A percentile compares a stretch with the other conserved stretches of the same genome.
Evolutionary conservation across 2,888 invertebrate genomes (phyloP).

Genomic region (Norana najaformis): DNA sequence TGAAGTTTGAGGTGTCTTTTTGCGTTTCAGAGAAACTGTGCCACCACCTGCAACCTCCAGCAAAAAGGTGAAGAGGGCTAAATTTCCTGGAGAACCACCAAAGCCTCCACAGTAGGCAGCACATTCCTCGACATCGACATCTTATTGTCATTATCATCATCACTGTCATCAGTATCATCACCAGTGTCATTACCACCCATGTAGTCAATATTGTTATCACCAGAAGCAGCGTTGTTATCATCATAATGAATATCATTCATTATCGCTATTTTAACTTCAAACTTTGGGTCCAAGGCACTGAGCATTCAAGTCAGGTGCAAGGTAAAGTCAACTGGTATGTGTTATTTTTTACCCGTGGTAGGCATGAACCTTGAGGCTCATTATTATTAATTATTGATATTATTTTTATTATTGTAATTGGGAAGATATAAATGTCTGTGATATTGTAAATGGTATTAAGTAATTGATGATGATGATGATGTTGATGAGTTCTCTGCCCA

Average conservation of each 20-base stretch:
- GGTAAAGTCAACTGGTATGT: neutral
- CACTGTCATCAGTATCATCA: neutral
- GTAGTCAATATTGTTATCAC: neutral
- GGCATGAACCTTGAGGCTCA: neutral
- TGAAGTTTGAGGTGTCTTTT: too few species aligned
- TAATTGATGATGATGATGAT: too few species aligned
- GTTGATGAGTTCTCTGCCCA: too few species aligned
- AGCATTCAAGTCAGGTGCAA: neutral
- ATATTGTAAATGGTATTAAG: neutral
- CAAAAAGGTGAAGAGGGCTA: conserved; percentile 21
- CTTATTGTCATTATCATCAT: neutral
- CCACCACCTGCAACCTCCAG: neutral
- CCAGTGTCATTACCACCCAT: neutral
- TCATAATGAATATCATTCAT: neutral
- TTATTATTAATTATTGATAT: neutral
- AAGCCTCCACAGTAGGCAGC: conserved; percentile 30
- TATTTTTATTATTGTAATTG: neutral
- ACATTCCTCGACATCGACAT: neutral
- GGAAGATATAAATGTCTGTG: too few species aligned
- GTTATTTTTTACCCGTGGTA: neutral
- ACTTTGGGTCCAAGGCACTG: neutral
- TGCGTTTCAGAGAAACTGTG: neutral
- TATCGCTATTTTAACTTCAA: neutral
- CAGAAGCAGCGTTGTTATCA: neutral
- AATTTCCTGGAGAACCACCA: conserved; percentile 30